phyloP scores from a whole-genome alignment of 2,113 vertebrate species.

The Forbesichthys papilliferus region DNA sequence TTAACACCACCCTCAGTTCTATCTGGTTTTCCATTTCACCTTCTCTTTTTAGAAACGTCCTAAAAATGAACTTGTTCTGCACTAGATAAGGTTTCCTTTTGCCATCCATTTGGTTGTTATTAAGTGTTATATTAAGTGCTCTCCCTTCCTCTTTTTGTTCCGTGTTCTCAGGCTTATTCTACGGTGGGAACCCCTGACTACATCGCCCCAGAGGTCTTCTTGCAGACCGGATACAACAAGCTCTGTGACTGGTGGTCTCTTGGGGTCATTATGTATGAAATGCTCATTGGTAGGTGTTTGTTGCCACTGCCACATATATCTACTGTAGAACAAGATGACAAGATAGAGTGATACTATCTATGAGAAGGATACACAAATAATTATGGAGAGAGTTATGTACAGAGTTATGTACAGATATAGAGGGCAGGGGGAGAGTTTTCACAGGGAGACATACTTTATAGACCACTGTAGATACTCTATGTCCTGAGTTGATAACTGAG shows the following conservation, averaged over 20 bases:
- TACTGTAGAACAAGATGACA: no score
- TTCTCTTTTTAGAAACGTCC: background rate
- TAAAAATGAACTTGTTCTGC: no score
- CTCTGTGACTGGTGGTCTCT: conserved; percentile 98
- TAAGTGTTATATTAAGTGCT: background rate
- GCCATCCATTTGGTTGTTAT: no score
- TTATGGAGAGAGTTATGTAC: no score
- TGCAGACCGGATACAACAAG: conserved; percentile 98
- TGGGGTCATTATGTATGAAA: conserved; percentile 98
- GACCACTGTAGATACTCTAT: no score
- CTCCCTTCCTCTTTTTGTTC: background rate
- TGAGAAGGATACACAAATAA: background rate
- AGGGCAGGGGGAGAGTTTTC: no score
- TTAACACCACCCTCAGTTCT: background rate
- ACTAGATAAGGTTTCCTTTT: no score
- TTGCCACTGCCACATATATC: no score
- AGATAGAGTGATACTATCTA: background rate
- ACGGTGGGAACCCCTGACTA: conserved; percentile 97
- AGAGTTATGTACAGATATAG: no score
- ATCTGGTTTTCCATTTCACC: background rate
- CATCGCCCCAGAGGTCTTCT: conserved; percentile 96
- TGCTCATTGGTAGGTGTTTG: conserved; percentile 88
- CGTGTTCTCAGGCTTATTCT: conserved; percentile 86
- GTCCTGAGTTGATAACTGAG: no score
- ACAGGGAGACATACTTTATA: no score